Conservation (phyloP, 2,888 invertebrate genomes). For the Tipula lateralis region DNA sequence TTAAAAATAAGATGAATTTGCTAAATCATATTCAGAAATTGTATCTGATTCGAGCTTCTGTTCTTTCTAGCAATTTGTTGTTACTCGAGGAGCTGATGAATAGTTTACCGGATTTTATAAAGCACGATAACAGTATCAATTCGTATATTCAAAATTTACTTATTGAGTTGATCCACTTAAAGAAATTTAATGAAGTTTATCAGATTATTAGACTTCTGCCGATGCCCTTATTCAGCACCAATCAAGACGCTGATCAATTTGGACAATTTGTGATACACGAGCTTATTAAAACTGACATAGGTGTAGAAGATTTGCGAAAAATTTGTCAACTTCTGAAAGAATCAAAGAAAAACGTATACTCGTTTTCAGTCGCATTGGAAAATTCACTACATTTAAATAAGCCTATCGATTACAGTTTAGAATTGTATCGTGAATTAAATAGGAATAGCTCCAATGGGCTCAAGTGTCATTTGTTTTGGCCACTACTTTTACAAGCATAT, state of each 20-base stretch:
- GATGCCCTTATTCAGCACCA: conserved; percentile 41
- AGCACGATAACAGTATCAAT: conserved; percentile 40
- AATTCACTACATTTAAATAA: conserved; percentile 36
- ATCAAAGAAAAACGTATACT: conserved; percentile 49
- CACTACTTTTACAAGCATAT: conserved; percentile 53
- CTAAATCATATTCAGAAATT: conserved; percentile 41
- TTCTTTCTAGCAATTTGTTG: conserved; percentile 19
- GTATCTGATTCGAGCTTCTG: conserved; percentile 37
- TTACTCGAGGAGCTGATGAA: conserved; percentile 39
- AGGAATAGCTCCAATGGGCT: conserved; percentile 34
- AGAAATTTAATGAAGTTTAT: conserved; percentile 51
- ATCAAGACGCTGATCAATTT: conserved; percentile 54
- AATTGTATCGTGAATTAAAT: conserved; percentile 39
- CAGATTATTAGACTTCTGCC: conserved; percentile 47
- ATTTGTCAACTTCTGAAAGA: conserved; percentile 41
- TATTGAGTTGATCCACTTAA: conserved; percentile 52
- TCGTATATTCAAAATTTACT: conserved; percentile 46
- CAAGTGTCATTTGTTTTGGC: conserved; percentile 65
- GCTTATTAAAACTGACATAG: conserved; percentile 54
- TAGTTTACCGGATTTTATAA: conserved; percentile 41
- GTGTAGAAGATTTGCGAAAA: conserved; percentile 43
- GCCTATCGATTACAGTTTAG: conserved; percentile 33
- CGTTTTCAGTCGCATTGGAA: conserved; percentile 47
- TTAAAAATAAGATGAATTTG: conserved; percentile 37
- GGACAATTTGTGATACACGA: conserved; percentile 56